Percentiles rank a stretch among this genome's conserved stretches.
phyloP scores from a whole-genome alignment of 2,888 invertebrate species.

The Dione vanillae region DNA sequence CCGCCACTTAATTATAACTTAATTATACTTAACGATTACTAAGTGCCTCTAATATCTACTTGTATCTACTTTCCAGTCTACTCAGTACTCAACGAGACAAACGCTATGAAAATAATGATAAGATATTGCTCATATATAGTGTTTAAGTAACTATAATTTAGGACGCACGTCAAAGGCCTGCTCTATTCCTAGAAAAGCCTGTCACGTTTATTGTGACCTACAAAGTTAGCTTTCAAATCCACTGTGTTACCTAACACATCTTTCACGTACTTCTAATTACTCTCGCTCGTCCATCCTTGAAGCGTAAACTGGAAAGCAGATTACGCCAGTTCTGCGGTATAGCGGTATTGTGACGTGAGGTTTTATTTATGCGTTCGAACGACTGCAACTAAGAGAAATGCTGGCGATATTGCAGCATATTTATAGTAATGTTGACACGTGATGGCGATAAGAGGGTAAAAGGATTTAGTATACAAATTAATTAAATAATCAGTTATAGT shows the following conservation, averaged over 20 bases:
- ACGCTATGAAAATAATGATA: too few species aligned
- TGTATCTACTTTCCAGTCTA: too few species aligned
- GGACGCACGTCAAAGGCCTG: not conserved
- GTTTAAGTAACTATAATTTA: not conserved
- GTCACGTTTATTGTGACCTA: slow-evolving; percentile 11
- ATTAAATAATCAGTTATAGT: too few species aligned
- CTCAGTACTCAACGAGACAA: too few species aligned
- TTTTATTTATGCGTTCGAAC: not conserved
- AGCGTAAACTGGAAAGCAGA: not conserved
- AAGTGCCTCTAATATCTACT: too few species aligned
- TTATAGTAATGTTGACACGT: too few species aligned
- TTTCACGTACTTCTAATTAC: slow-evolving; percentile 17
- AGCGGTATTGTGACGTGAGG: not conserved
- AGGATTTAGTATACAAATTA: too few species aligned
- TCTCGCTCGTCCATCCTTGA: not conserved
- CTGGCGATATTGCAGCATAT: too few species aligned
- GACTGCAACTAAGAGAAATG: not conserved
- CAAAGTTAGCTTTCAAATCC: slow-evolving; percentile 13
- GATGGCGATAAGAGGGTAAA: too few species aligned
- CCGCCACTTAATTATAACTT: too few species aligned
- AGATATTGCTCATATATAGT: not conserved
- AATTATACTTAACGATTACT: too few species aligned
- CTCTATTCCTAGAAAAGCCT: not conserved
- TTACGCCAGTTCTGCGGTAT: not conserved
- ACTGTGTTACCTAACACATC: slow-evolving; percentile 14